Conservation (phyloP, 2,888 invertebrate genomes). For the Molorchus minor region DNA sequence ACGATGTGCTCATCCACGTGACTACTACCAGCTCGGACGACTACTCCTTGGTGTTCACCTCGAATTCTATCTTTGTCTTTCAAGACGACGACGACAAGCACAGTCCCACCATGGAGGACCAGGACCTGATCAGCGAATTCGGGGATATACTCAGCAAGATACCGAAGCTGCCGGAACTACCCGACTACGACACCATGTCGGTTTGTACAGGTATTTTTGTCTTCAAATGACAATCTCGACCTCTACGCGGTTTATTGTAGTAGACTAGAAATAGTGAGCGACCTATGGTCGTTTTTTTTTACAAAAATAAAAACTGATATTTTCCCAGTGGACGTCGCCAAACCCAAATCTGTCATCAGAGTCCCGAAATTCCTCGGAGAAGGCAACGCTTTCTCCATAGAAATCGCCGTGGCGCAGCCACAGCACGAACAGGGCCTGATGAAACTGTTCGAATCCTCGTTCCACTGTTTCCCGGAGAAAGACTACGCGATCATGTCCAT, state of each 20-base stretch:
- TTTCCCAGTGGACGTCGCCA: neutral
- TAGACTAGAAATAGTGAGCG: too few species aligned
- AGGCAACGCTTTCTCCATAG: conserved; percentile 71
- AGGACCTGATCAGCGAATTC: neutral
- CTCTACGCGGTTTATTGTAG: too few species aligned
- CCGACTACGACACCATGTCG: neutral
- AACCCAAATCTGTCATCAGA: conserved; percentile 1
- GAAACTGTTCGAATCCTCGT: conserved; percentile 72
- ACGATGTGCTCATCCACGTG: conserved; percentile 25
- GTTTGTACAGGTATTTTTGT: neutral
- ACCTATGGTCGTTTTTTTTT: too few species aligned
- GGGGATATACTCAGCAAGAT: neutral
- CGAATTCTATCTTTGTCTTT: conserved; percentile 44
- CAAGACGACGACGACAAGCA: conserved; percentile 37
- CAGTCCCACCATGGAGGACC: neutral
- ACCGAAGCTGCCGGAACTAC: neutral
- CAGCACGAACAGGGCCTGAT: conserved; percentile 67
- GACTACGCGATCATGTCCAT: conserved; percentile 72
- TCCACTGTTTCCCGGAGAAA: conserved; percentile 71
- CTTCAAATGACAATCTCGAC: too few species aligned
- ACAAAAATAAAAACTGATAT: neutral
- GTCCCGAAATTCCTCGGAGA: conserved; percentile 56
- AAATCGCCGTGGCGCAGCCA: conserved; percentile 68
- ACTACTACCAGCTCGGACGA: conserved; percentile 43
- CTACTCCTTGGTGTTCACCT: conserved; percentile 49